Percentiles rank a stretch among this genome's conserved stretches.
phyloP scores from a whole-genome alignment of 2,113 vertebrate genomes.

The Mobula hypostoma region DNA sequence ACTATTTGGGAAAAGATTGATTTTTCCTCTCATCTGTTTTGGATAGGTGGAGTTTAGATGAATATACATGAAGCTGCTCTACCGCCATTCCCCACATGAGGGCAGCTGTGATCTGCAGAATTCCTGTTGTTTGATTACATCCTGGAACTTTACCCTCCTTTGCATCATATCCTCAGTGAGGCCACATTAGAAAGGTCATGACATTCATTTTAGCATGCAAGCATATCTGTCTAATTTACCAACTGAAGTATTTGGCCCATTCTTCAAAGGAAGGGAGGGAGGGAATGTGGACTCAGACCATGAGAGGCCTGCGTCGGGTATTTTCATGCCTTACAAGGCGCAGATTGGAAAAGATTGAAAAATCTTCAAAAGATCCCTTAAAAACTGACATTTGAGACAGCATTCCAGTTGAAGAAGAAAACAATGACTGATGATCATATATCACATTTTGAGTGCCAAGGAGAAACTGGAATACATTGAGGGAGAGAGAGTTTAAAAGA shows the following conservation, averaged over 20 bases:
- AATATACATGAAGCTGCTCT: neutral
- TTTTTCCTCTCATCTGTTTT: neutral
- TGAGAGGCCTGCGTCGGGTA: no score
- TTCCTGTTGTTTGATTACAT: neutral
- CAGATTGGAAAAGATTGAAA: no score
- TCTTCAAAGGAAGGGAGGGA: neutral
- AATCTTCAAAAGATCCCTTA: neutral
- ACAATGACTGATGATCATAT: no score
- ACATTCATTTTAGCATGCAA: neutral
- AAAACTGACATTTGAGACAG: neutral
- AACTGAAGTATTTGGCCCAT: neutral
- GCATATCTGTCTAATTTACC: neutral
- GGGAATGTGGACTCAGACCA: no score
- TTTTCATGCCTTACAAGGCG: no score
- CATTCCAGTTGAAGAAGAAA: neutral
- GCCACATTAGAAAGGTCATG: neutral
- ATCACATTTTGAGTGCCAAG: no score
- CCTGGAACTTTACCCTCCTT: neutral
- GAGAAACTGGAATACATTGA: no score
- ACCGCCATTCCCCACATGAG: neutral
- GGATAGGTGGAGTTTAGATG: neutral
- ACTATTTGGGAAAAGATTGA: neutral
- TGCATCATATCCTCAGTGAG: neutral
- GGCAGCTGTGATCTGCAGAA: neutral
- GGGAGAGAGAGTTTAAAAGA: no score